Base-by-base conservation (phyloP, 2,113 vertebrate genomes). In the Tringa solitaria region DNA sequence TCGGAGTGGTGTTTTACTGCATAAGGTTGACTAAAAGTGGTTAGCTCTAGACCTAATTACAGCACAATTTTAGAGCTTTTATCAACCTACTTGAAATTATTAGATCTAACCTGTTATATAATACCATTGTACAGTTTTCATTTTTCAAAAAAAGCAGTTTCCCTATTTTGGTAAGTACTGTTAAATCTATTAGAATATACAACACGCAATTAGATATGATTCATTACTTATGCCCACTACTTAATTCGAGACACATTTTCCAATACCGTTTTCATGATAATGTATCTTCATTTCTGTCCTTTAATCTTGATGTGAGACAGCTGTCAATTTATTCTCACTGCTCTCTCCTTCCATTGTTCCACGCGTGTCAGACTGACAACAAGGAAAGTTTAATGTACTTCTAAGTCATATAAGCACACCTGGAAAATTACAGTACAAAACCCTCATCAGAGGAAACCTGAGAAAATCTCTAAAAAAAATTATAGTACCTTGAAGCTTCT, bases 181-280 rank as follows among this genome's bases (percentile, higher is more conserved):
- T 73, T 92, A 92, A 92, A 65, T 32, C 41, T 90, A 65, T 50
- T 77, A 80, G 61, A 89, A 91, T 57, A 68, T 57, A 91, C 41
- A 93, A 75, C 27, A 73, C 8, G 14, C 18, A 87, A 59, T 93
- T 93, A 84, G 20, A n/a, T 72, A 75, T 41, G 54, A 94, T 67
- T 95, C 88, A 89, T 93, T 96, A 91, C 65, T 94, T 94, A 96
- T 74, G 93, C 65, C 85, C 76, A 90, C 82, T 85, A 93, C 68
- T 95, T 96, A 93, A 93, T 91, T 78, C 85, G 83, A 95, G 77
- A 94, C 39, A 78, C 41, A 81, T 87, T 95, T 96, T 97, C 69
- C 67, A 92, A 78, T 67, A 95, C 56, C 82, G 46, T 92, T 89
- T 84, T 91, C 45, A 50, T 53, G 13, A 84, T 26, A 91, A 84